Conservation (phyloP, 2,113 vertebrate species). For the Anolis carolinensis region DNA sequence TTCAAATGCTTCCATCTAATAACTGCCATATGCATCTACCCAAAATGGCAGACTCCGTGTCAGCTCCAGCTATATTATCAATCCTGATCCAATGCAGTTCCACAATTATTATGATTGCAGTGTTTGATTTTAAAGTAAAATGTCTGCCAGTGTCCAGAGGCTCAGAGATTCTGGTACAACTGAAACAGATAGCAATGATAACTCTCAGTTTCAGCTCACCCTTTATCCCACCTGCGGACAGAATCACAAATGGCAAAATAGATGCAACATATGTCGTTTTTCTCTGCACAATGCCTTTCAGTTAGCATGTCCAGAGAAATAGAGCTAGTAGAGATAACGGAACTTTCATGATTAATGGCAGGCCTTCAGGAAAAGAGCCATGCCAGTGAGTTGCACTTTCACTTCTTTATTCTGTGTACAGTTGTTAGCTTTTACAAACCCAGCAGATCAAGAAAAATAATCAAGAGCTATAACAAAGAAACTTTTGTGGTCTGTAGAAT, state of each 20-base stretch:
- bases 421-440: neutral
- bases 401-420: neutral
- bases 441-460: slow-evolving; percentile 3
- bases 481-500: neutral
- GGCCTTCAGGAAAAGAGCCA: neutral
- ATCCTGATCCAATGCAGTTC: neutral
- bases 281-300: neutral
- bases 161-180: neutral
- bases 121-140: neutral
- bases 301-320: neutral
- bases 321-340: neutral
- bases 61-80: neutral
- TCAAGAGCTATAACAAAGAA: slow-evolving; percentile 8
- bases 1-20: neutral
- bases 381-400: neutral
- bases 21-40: neutral
- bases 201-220: neutral
- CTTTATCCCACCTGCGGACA: neutral
- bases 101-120: neutral
- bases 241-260: neutral
- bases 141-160: neutral
- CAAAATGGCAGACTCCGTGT: neutral
- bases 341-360: slow-evolving; percentile 25
- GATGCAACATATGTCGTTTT: neutral
- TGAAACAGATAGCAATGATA: neutral